Percentiles rank a stretch among this genome's conserved stretches.
phyloP scores from a whole-genome alignment of 1,140 invertebrate species.

The Drosophila virilis region DNA sequence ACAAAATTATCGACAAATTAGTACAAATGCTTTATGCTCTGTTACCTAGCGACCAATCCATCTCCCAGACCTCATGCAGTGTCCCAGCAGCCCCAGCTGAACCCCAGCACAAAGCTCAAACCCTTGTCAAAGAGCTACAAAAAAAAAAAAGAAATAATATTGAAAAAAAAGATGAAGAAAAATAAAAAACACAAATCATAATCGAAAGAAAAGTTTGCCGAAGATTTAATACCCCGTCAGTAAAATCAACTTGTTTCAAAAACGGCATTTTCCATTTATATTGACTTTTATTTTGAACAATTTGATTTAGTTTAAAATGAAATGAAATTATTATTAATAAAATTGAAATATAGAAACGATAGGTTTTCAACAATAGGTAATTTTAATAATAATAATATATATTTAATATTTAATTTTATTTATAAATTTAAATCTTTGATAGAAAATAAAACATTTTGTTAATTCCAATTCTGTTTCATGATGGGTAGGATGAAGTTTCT shows the following conservation, averaged over 20 bases:
- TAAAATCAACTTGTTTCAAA: background rate
- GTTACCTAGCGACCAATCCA: conserved; percentile 32
- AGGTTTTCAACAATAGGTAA: too few species aligned
- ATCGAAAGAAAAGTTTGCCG: background rate
- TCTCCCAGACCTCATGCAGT: conserved; percentile 5
- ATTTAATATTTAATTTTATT: too few species aligned
- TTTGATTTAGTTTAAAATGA: too few species aligned
- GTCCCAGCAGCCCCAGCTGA: conserved; percentile 7
- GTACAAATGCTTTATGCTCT: conserved; percentile 69
- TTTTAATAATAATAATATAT: too few species aligned
- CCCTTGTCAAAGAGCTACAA: conserved; percentile 49
- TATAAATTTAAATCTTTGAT: too few species aligned
- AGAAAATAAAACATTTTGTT: too few species aligned
- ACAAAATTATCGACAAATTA: conserved; percentile 79
- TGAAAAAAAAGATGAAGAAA: background rate
- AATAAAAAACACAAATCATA: background rate
- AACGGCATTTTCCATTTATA: background rate
- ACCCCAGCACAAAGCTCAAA: conserved; percentile 26
- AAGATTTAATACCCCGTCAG: background rate
- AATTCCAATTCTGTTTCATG: too few species aligned
- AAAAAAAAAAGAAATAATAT: background rate
- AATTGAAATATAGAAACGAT: too few species aligned
- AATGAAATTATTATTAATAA: too few species aligned
- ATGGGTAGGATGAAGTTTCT: too few species aligned
- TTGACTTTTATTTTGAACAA: background rate